Conservation (phyloP, 2,113 vertebrate genomes). For the Heterocephalus glaber region DNA sequence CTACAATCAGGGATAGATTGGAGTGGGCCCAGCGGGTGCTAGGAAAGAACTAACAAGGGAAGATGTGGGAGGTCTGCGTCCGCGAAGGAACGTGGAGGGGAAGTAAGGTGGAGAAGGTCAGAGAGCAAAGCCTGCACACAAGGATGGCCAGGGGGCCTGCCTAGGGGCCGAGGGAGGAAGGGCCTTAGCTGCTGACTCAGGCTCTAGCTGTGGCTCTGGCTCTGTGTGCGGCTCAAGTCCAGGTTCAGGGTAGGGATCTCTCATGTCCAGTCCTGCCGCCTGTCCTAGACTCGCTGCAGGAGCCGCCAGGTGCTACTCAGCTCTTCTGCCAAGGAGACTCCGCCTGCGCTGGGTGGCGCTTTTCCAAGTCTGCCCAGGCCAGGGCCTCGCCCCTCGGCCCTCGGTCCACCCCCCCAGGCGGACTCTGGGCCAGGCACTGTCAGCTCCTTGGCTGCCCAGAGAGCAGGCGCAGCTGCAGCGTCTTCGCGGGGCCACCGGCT, state of each 20-base stretch:
- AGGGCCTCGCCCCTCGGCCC: no score
- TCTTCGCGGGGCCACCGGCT: neutral
- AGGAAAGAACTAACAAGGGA: accelerated
- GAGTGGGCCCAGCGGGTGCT: neutral
- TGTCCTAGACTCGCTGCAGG: accelerated
- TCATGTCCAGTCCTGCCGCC: accelerated
- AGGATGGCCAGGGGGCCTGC: neutral
- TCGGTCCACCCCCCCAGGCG: neutral
- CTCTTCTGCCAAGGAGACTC: neutral
- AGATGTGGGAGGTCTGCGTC: neutral
- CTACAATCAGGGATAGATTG: neutral
- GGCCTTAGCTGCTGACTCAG: no score
- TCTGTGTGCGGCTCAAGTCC: accelerated
- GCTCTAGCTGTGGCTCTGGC: no score
- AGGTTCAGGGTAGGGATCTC: accelerated
- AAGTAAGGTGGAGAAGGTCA: neutral
- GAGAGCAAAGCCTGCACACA: neutral
- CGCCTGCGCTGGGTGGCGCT: neutral
- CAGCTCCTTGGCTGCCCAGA: accelerated
- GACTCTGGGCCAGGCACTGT: neutral
- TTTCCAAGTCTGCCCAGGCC: accelerated
- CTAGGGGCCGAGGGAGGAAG: accelerated
- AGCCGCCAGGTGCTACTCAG: accelerated
- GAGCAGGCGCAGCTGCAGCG: accelerated
- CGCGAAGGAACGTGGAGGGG: neutral